These are phyloP conservation scores for Uria aalge DNA, from an alignment of 2,113 vertebrate species.

Conservation along the genomic window DNA sequence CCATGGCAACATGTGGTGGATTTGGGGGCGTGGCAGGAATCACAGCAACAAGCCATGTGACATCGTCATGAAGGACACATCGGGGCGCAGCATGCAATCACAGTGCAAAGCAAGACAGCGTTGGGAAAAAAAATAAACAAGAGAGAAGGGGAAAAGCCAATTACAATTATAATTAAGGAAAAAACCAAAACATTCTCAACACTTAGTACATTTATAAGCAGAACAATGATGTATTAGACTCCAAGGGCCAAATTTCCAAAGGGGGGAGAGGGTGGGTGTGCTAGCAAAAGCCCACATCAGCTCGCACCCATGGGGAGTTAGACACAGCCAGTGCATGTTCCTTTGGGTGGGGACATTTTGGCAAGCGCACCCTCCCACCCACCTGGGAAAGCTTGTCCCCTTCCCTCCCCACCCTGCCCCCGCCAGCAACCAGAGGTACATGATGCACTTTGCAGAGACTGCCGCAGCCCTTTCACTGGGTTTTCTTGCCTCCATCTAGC, in stretches of 20 bases:
- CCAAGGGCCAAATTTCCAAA: slow-evolving; percentile 64
- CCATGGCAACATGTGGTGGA: slow-evolving; percentile 84
- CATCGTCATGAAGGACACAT: slow-evolving; percentile 86
- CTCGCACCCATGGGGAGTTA: slow-evolving; percentile 30
- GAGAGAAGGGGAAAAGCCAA: slow-evolving; percentile 83
- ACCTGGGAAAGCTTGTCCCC: slow-evolving; percentile 54
- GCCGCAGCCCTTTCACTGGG: not conserved
- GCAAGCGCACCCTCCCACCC: slow-evolving; percentile 17
- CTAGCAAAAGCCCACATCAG: slow-evolving; percentile 56
- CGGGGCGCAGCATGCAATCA: slow-evolving; percentile 79
- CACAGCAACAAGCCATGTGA: slow-evolving; percentile 89
- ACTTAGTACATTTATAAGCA: slow-evolving; percentile 79
- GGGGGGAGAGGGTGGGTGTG: slow-evolving; percentile 46
- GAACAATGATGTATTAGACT: slow-evolving; percentile 73
- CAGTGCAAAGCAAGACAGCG: slow-evolving; percentile 82
- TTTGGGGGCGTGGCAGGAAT: slow-evolving; percentile 81
- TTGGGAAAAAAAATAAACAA: slow-evolving; percentile 74
- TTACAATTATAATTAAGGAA: slow-evolving; percentile 88
- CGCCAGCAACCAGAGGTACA: slow-evolving; percentile 52
- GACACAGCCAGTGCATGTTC: slow-evolving; percentile 49
- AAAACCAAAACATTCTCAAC: slow-evolving; percentile 78
- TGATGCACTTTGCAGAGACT: slow-evolving; percentile 20
- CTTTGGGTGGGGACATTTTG: slow-evolving; percentile 49
- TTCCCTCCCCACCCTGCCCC: slow-evolving; percentile 47
- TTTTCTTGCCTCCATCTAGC: slow-evolving; percentile 20